Evolutionary conservation across 2,113 vertebrate genomes (phyloP), one percentile per base, ranked within the genome.

Genomic region (Eurystomus gularis): DNA sequence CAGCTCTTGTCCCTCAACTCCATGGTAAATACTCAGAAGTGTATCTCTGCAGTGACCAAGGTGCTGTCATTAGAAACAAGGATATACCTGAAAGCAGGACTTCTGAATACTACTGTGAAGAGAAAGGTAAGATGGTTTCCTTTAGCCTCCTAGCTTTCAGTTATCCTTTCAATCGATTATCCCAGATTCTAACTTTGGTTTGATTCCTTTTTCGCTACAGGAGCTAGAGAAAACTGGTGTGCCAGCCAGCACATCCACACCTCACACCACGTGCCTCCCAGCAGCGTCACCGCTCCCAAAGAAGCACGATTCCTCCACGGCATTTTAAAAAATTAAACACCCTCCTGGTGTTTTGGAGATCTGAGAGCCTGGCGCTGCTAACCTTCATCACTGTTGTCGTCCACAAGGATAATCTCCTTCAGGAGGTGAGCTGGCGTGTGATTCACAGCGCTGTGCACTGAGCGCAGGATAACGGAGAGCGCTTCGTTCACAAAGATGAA

Each of bases 401-500:
- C 99, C 95, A 99, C 99, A 11, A 99, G 98, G 94, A 99, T 99
- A 79, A 99, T 99, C 91, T 99, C 99, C 96, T 99, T 99, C 73
- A 99, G 98, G 76, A 99, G 96, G 96, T 99, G 99, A 3, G 99
- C 99, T 0, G 99, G 99, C 0, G 99, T 99, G 94, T 99, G 99
- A 92, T 99, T 99, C 95, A 99, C 99, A 0, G 99, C 99, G 0
- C 99, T 99, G 98, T 99, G 99, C 69, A 99, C 98, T 0, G 99
- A 99, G 37, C 99, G 98, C 94, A 99, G 98, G 97, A 99, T 99
- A 93, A 99, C 99, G 0, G 99, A 99, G 96, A 99, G 97, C 1
- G 99, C 99, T 97, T 99, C 99, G 1, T 99, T 99, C 94, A 99
- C 99, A 1, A 99, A 99, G 98, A 99, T 99, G 93, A 99, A 99